Evolutionary conservation across 2,888 invertebrate genomes (phyloP).

Genomic region (Escarpia spicata): DNA sequence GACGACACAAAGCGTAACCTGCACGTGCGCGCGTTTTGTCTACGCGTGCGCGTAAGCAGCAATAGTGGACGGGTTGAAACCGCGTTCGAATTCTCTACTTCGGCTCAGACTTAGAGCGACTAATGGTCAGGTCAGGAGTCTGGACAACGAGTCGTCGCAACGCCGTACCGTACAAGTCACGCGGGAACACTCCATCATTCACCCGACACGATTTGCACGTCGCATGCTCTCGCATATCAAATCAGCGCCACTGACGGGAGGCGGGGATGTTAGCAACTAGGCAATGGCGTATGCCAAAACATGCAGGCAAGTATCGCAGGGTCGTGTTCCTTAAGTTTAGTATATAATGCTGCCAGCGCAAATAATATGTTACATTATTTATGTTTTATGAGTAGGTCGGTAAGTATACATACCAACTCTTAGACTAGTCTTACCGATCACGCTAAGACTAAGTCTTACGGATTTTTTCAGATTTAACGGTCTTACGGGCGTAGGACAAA

Average conservation of each 20-base stretch:
- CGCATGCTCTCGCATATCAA: not conserved
- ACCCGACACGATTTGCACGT: not conserved
- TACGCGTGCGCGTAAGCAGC: not conserved
- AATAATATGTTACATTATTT: too few species aligned
- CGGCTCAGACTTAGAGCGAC: not conserved
- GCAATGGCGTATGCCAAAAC: not conserved
- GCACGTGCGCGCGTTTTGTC: not conserved
- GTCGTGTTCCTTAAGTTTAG: not conserved
- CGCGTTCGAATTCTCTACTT: not conserved
- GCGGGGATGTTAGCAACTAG: not conserved
- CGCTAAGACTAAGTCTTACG: too few species aligned
- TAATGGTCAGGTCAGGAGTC: not conserved
- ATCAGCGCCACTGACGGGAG: not conserved
- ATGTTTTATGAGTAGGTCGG: too few species aligned
- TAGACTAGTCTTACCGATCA: too few species aligned
- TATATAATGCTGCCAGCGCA: too few species aligned
- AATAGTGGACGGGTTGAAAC: not conserved
- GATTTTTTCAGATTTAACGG: too few species aligned
- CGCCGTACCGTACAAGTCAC: not conserved
- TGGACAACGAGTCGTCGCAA: not conserved
- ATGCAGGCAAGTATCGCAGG: not conserved
- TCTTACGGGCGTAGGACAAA: too few species aligned
- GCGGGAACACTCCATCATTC: slow-evolving; percentile 1
- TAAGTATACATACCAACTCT: too few species aligned
- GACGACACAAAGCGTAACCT: not conserved